Conservation (phyloP, 2,113 vertebrate genomes). For the Pygoscelis adeliae region DNA sequence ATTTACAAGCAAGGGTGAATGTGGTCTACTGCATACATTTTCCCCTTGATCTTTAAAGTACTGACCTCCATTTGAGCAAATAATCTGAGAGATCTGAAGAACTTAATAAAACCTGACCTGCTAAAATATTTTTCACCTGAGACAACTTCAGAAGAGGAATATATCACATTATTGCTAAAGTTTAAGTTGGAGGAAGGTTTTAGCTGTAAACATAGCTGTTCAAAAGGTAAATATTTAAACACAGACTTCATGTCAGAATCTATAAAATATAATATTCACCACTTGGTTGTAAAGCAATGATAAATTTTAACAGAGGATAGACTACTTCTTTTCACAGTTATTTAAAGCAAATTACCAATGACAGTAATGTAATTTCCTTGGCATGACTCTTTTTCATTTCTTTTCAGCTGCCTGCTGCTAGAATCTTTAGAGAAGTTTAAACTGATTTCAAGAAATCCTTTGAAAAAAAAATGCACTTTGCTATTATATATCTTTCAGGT, state of each 20-base stretch:
- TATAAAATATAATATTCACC: slow-evolving; percentile 67
- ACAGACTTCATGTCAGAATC: slow-evolving; percentile 33
- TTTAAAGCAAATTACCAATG: slow-evolving; percentile 76
- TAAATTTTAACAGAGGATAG: slow-evolving; percentile 48
- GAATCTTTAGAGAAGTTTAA: slow-evolving; percentile 71
- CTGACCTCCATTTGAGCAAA: background rate
- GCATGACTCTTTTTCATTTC: slow-evolving; percentile 53
- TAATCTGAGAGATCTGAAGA: background rate
- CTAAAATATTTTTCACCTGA: background rate
- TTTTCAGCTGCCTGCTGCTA: slow-evolving; percentile 56
- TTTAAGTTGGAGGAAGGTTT: background rate
- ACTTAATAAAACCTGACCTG: background rate
- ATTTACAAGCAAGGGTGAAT: background rate
- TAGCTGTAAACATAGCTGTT: slow-evolving; percentile 40
- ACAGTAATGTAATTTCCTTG: slow-evolving; percentile 69
- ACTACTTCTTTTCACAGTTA: slow-evolving; percentile 58
- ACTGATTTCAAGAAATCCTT: slow-evolving; percentile 65
- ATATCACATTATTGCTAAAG: background rate
- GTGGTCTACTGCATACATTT: background rate
- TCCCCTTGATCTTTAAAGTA: background rate
- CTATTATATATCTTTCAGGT: slow-evolving; percentile 44
- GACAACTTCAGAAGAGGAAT: background rate
- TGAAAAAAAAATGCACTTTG: slow-evolving; percentile 2
- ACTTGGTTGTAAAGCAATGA: slow-evolving; percentile 52
- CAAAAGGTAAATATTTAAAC: slow-evolving; percentile 70